Evolutionary conservation across 2,113 vertebrate species (phyloP), one percentile per base, ranked within the genome.

Genomic region (Platichthys flesus): DNA sequence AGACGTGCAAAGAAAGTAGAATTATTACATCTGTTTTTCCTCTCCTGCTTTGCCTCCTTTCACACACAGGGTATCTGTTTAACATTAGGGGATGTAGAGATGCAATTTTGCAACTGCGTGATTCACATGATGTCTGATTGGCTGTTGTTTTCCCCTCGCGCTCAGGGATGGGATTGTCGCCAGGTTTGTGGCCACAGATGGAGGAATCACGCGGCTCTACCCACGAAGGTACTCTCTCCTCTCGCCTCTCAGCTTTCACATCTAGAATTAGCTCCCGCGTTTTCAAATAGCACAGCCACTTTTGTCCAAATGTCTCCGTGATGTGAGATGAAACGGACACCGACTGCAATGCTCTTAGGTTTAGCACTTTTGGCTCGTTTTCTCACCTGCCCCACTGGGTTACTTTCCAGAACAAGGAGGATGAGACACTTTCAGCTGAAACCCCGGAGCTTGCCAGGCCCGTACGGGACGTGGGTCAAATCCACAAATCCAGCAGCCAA

Each of bases 181-280:
- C 60, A 95, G 95, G 55, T 99, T 99, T 91, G 98, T 99, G 62
- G 96, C 96, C 80, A 99, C 98, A 35, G 98, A 99, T 90, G 98
- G 97, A 81, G 98, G 98, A 81, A 96, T 99, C 88, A 99, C 98
- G 69, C 95, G 98, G 93, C 94, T 99, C 71, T 98, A 95, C 88
- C 97, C 98, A 0, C 97, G 95, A 95, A 97, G 96, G 98, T 99
- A 95, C 91, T 84, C 28, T 68, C 55, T 3, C 35, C 12, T 35
- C 47, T 18, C 61, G 67, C 42, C 37, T 77, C 69, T 73, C 52
- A 49, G 37, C 70, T 51, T 73, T 66, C 62, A 10, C 62, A 60
- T 42, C 21, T 18, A n/a, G 62, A 58, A 3, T 74, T 58, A 62
- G 23, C 37, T 31, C 71, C 67, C 23, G 42, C 10, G 0, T 62